phyloP scores from a whole-genome alignment of 2,797 vertebrate species.

The Miichthys miiuy region DNA sequence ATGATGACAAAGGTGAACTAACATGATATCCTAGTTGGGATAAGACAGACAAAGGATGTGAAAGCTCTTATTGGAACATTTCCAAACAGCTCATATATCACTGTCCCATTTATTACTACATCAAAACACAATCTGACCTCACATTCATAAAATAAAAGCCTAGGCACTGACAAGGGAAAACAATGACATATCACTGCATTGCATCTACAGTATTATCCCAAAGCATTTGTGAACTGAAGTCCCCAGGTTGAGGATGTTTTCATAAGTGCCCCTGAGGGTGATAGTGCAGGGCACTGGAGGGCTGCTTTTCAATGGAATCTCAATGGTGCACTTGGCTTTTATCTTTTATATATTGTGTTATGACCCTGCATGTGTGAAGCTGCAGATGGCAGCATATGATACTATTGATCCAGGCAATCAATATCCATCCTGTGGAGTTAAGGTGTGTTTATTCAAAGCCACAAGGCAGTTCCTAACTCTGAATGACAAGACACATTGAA shows the following conservation, averaged over 20 bases:
- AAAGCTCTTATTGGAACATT: constrained; percentile 13
- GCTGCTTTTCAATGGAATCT: constrained; percentile 55
- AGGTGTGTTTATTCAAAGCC: constrained; percentile 51
- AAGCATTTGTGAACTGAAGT: constrained; percentile 44
- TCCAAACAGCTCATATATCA: constrained; percentile 45
- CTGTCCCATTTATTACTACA: constrained; percentile 33
- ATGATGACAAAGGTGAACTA: neutral
- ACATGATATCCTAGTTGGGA: neutral
- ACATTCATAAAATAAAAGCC: constrained; percentile 36
- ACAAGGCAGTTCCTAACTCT: constrained; percentile 19
- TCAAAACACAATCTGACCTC: constrained; percentile 40
- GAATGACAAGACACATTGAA: constrained; percentile 4
- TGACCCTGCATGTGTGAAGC: constrained; percentile 48
- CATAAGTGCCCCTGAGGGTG: constrained; percentile 36
- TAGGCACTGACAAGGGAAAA: constrained; percentile 21
- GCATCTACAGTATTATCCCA: constrained; percentile 42
- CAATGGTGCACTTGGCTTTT: constrained; percentile 56
- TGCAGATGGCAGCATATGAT: constrained; percentile 55
- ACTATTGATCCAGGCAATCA: constrained; percentile 67
- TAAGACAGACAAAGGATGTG: constrained; percentile 5
- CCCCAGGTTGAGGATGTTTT: constrained; percentile 52
- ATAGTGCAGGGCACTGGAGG: constrained; percentile 42
- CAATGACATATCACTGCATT: constrained; percentile 3
- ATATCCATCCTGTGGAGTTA: constrained; percentile 50
- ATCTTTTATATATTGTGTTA: constrained; percentile 58